These are phyloP conservation scores for Epirrhoe tristata DNA, from an alignment of 2,888 invertebrate genomes.

Conservation along the genomic window DNA sequence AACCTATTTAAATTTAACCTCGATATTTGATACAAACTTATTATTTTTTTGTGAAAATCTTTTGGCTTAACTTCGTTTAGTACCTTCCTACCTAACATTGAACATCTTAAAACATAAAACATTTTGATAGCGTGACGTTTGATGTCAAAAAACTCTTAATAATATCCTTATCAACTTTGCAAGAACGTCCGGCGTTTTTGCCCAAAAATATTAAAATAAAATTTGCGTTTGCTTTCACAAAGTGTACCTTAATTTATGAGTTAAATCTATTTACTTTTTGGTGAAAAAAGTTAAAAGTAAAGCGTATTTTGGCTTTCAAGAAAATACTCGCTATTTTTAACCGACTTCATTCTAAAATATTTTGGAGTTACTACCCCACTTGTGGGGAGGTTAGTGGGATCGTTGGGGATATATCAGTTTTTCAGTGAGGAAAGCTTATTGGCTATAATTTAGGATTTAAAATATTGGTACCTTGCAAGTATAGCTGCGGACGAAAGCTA, in stretches of 20 bases:
- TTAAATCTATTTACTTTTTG: slow-evolving; percentile 14
- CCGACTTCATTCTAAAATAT: too few relatives aligned
- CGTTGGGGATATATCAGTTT: too few relatives aligned
- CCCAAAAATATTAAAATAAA: slow-evolving; percentile 15
- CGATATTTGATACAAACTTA: background rate
- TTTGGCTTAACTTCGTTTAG: background rate
- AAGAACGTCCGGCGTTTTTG: slow-evolving; percentile 8
- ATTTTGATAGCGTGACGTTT: slow-evolving; percentile 6
- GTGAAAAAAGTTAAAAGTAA: slow-evolving; percentile 2
- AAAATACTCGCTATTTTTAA: too few relatives aligned
- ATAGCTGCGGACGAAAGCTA: too few relatives aligned
- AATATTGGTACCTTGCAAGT: too few relatives aligned
- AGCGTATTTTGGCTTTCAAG: background rate
- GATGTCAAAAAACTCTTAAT: slow-evolving; percentile 15
- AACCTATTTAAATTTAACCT: background rate
- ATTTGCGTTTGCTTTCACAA: slow-evolving; percentile 19
- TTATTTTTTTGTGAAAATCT: background rate
- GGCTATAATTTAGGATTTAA: too few relatives aligned
- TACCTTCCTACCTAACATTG: background rate
- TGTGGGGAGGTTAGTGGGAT: too few relatives aligned
- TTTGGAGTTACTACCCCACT: too few relatives aligned
- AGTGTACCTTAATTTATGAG: slow-evolving; percentile 15
- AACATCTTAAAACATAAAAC: slow-evolving; percentile 6
- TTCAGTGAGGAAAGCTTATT: too few relatives aligned
- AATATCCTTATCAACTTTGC: slow-evolving; percentile 17